Conservation (phyloP, 2,113 vertebrate species). For the Crotalus viridis region DNA sequence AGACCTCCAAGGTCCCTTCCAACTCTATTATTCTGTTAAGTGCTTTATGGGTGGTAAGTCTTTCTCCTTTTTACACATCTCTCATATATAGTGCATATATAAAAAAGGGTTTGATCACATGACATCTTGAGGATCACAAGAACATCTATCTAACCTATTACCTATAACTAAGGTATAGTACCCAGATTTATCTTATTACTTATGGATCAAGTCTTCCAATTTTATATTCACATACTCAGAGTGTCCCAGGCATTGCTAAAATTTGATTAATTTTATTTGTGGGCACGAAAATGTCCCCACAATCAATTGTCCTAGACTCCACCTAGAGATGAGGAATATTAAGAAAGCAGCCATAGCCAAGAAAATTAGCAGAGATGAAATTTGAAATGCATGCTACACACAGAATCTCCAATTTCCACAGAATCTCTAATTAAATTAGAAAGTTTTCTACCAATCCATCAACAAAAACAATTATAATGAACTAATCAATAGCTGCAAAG, state of each 20-base stretch:
- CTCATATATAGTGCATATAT: not conserved
- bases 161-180: constrained; percentile 8
- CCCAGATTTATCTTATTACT: not conserved
- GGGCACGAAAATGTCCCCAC: no score
- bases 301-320: no score
- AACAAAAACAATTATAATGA: no score
- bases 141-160: not conserved
- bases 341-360: no score
- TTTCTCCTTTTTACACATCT: not conserved
- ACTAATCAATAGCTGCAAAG: no score
- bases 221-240: not conserved
- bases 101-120: not conserved
- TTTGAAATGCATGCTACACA: no score
- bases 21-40: not conserved
- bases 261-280: not conserved
- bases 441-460: no score
- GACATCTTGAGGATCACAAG: not conserved
- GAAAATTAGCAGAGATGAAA: no score
- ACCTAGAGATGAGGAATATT: no score
- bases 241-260: not conserved
- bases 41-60: not conserved
- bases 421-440: no score
- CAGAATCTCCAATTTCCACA: no score
- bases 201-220: not conserved
- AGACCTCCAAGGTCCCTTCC: not conserved